Conservation (phyloP, 2,113 vertebrate species). For the Pungitius pungitius region DNA sequence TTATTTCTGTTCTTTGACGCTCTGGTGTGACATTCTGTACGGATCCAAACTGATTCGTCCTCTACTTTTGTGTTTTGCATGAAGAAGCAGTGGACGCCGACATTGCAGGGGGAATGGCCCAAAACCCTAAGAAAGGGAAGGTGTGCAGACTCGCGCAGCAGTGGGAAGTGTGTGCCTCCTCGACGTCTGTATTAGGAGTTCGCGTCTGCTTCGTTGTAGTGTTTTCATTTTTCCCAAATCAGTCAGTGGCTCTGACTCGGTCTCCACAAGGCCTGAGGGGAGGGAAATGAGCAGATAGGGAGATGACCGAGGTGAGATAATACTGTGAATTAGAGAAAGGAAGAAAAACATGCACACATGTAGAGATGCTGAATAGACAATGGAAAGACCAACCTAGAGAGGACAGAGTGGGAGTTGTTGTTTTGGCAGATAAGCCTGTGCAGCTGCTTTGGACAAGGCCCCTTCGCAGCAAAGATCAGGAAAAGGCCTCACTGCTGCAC, state of each 20-base stretch:
- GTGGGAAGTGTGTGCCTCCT: conserved; percentile 5
- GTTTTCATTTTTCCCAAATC: conserved; percentile 26
- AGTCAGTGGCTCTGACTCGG: conserved; percentile 17
- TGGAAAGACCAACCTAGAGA: conserved; percentile 26
- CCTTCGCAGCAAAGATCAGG: conserved; percentile 50
- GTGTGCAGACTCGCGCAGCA: conserved; percentile 1
- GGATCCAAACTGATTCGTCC: conserved; percentile 21
- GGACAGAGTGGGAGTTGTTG: conserved; percentile 55
- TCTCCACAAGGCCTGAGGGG: conserved; percentile 17
- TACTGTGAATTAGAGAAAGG: conserved; percentile 39
- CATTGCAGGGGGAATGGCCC: conserved; percentile 16
- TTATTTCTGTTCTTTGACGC: conserved; percentile 60
- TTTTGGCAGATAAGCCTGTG: conserved; percentile 61
- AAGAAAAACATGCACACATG: conserved; percentile 31
- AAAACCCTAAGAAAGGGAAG: conserved; percentile 41
- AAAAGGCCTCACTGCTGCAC: conserved; percentile 52
- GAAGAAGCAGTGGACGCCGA: conserved; percentile 33
- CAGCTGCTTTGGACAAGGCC: conserved; percentile 66
- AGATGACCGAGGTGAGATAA: conserved; percentile 46
- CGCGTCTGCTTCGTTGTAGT: conserved; percentile 11
- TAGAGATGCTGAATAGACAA: conserved; percentile 54
- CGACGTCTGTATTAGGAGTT: conserved; percentile 5
- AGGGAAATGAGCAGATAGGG: conserved; percentile 20
- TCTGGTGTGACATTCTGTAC: conserved; percentile 62
- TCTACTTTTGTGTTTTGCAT: conserved; percentile 23